A percentile compares a stretch with the other conserved stretches of the same genome.
These are phyloP conservation scores for Nematostella vectensis DNA, from an alignment of 92 coral and sea anemone species.

Conservation along the genomic window DNA sequence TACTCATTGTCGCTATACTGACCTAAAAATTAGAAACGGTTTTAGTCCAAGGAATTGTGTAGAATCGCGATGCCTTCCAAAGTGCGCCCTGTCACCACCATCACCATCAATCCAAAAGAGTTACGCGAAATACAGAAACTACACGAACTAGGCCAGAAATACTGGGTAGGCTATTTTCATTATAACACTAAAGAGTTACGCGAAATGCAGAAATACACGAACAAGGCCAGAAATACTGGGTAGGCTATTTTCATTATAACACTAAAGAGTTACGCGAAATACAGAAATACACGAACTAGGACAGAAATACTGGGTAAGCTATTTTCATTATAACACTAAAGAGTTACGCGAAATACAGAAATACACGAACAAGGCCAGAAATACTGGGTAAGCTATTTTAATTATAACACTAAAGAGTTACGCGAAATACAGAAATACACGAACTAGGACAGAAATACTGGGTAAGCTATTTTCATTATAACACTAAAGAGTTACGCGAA, in stretches of 20 bases:
- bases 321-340: too few relatives aligned
- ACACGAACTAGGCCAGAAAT: conserved; percentile 75
- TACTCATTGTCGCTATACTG: too few relatives aligned
- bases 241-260: too few relatives aligned
- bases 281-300: conserved; percentile 83
- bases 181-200: conserved; percentile 72
- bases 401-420: conserved; percentile 67
- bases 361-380: conserved; percentile 72
- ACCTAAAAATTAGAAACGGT: too few relatives aligned
- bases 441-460: conserved; percentile 79
- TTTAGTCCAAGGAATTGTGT: too few relatives aligned
- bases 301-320: conserved; percentile 72
- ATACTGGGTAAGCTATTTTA: conserved; percentile 75
- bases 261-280: conserved; percentile 71
- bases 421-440: conserved; percentile 75
- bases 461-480: too few relatives aligned
- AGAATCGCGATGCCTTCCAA: conserved; percentile 40
- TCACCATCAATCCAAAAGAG: conserved; percentile 58
- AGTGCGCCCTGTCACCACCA: conserved; percentile 33
- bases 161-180: conserved; percentile 79
- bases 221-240: conserved; percentile 78
- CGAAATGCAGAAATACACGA: conserved; percentile 75
- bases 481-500: conserved; percentile 69
- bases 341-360: conserved; percentile 75
- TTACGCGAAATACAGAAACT: conserved; percentile 72